These are phyloP conservation scores for Mactromeris polynyma DNA, from an alignment of 2,888 invertebrate species.

Conservation along the genomic window DNA sequence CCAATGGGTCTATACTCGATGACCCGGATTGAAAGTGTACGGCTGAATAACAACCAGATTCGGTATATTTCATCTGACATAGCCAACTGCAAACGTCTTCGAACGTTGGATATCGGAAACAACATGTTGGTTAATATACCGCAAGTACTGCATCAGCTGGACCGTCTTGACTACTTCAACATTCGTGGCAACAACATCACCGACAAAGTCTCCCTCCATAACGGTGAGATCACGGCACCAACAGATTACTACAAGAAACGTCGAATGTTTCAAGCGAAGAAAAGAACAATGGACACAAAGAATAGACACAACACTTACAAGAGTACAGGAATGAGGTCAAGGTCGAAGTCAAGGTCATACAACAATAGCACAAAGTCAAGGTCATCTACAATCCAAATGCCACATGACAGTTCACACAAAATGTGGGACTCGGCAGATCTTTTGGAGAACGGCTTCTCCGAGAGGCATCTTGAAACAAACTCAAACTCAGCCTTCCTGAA, in stretches of 20 bases:
- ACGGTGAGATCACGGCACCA: conserved; percentile 62
- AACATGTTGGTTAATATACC: conserved; percentile 83
- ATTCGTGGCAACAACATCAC: conserved; percentile 81
- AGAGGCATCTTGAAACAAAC: conserved; percentile 64
- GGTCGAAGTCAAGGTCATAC: conserved; percentile 41
- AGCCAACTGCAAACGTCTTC: conserved; percentile 79
- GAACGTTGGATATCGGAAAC: conserved; percentile 82
- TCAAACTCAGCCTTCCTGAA: conserved; percentile 58
- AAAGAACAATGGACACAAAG: conserved; percentile 16
- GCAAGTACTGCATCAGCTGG: conserved; percentile 81
- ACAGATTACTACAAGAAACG: conserved; percentile 60
- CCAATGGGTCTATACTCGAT: conserved; percentile 83
- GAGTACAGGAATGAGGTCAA: conserved; percentile 37
- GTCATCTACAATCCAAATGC: conserved; percentile 14
- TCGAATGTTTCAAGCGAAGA: conserved; percentile 35
- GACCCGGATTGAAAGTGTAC: conserved; percentile 77
- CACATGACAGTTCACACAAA: conserved; percentile 43
- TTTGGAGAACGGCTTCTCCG: conserved; percentile 72
- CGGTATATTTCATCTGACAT: conserved; percentile 83
- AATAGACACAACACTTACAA: conserved; percentile 15
- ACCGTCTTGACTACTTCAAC: conserved; percentile 83
- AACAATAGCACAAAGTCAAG: conserved; percentile 48
- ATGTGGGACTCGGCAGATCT: conserved; percentile 74
- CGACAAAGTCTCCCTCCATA: conserved; percentile 55
- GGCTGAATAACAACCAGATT: conserved; percentile 81